These are phyloP conservation scores for Cataglyphis rosenhaueri DNA, from an alignment of 2,888 invertebrate species.

Conservation along the genomic window DNA sequence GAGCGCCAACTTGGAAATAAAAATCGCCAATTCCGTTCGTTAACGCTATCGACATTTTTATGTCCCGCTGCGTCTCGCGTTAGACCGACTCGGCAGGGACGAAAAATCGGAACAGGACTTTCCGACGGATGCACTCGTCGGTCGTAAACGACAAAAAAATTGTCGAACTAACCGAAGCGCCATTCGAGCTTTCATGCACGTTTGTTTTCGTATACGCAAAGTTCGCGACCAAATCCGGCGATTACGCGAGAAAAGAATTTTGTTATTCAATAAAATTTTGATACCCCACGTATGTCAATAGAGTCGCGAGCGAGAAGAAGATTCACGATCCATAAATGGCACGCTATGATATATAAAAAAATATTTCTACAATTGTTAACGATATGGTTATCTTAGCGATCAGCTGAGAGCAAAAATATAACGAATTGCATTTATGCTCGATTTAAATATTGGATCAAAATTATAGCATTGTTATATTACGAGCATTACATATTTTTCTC, in stretches of 20 bases:
- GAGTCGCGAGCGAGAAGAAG: neutral
- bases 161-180: slow-evolving; percentile 6
- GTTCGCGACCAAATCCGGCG: slow-evolving; percentile 4
- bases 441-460: slow-evolving; percentile 8
- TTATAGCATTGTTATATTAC: neutral
- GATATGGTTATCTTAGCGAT: neutral
- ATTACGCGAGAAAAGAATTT: slow-evolving; percentile 40
- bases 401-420: neutral
- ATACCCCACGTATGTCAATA: neutral
- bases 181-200: neutral
- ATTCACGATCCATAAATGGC: neutral
- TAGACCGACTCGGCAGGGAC: slow-evolving; percentile 35
- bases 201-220: slow-evolving; percentile 25
- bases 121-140: slow-evolving; percentile 40
- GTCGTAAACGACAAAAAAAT: slow-evolving; percentile 46
- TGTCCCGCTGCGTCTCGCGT: slow-evolving; percentile 56
- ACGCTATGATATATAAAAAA: neutral
- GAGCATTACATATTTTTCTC: slow-evolving; percentile 18
- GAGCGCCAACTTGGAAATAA: slow-evolving; percentile 75
- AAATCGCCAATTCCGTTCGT: slow-evolving; percentile 76
- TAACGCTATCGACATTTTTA: slow-evolving; percentile 74
- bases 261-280: slow-evolving; percentile 14
- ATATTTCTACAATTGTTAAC: neutral
- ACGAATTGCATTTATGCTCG: slow-evolving; percentile 8
- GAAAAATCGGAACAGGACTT: slow-evolving; percentile 47